Conservation (phyloP, 2,113 vertebrate species). For the Bagarius yarrelli region DNA sequence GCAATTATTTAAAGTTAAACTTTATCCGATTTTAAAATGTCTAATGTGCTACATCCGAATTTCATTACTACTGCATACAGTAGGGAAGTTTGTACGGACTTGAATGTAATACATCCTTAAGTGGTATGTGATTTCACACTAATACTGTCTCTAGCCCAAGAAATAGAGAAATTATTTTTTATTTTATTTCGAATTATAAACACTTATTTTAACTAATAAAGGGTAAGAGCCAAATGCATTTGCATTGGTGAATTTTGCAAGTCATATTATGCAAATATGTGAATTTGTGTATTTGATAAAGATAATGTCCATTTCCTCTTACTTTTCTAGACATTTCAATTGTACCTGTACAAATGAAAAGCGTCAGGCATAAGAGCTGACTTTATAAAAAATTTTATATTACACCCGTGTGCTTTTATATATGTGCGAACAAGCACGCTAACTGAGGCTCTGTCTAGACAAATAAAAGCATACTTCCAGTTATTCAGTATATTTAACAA, state of each 20-base stretch:
- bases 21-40: too few relatives aligned
- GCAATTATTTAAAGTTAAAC: too few relatives aligned
- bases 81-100: too few relatives aligned
- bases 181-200: too few relatives aligned
- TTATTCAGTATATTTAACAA: background rate
- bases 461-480: background rate
- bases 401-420: background rate
- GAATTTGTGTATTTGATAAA: background rate
- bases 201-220: too few relatives aligned
- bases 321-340: background rate
- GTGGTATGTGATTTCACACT: too few relatives aligned
- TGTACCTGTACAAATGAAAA: background rate
- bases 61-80: too few relatives aligned
- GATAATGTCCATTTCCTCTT: background rate
- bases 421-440: background rate
- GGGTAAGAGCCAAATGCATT: constrained; percentile 30
- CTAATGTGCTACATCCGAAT: too few relatives aligned
- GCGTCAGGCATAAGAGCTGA: background rate
- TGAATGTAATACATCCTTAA: too few relatives aligned
- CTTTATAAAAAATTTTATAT: background rate
- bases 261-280: constrained; percentile 29
- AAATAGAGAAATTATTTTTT: background rate
- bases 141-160: background rate
- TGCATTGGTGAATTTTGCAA: constrained; percentile 43
- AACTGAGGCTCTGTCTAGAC: background rate